phyloP scores from a whole-genome alignment of 1,140 invertebrate species.

The Thaumatotibia leucotreta region DNA sequence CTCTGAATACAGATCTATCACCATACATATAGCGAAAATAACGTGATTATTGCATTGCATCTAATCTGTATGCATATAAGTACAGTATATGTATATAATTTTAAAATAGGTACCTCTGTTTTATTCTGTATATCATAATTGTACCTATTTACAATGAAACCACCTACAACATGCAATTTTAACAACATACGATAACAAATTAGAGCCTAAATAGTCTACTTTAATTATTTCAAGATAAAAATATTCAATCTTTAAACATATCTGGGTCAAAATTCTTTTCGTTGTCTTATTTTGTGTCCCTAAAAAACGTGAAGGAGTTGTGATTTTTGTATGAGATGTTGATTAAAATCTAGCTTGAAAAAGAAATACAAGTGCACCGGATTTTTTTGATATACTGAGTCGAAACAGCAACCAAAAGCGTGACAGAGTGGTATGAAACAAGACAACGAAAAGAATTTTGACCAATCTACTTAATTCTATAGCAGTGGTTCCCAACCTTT shows the following conservation, averaged over 20 bases:
- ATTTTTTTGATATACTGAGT: too few species aligned
- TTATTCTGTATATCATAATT: conserved; percentile 26
- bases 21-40: conserved; percentile 13
- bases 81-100: conserved; percentile 7
- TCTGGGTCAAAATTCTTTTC: too few species aligned
- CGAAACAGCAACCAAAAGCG: too few species aligned
- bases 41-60: conserved; percentile 8
- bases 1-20: conserved; percentile 8
- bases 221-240: conserved; percentile 17
- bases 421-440: too few species aligned
- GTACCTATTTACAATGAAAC: conserved; percentile 56
- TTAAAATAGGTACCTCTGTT: conserved; percentile 36
- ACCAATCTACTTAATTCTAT: too few species aligned
- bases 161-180: conserved; percentile 54
- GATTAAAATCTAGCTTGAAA: too few species aligned
- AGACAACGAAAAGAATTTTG: too few species aligned
- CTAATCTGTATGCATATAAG: conserved; percentile 1
- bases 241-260: conserved; percentile 8
- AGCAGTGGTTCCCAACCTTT: too few species aligned
- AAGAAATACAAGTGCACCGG: too few species aligned
- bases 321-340: too few species aligned
- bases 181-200: conserved; percentile 53
- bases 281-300: too few species aligned
- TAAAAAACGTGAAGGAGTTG: too few species aligned
- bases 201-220: conserved; percentile 46